phyloP scores from a whole-genome alignment of 2,113 vertebrate species.

The Anolis carolinensis region DNA sequence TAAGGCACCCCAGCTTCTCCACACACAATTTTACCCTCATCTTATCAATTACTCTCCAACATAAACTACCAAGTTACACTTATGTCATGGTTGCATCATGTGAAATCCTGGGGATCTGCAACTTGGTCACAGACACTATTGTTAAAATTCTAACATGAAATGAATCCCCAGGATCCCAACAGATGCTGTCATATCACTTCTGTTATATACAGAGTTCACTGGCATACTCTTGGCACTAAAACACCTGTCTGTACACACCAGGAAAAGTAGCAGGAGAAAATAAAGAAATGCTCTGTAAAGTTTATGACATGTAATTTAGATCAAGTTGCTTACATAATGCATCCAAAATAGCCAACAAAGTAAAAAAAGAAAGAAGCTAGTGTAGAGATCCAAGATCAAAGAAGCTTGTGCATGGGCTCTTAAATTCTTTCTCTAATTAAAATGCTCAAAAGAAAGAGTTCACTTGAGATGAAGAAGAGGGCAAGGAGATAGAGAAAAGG shows the following conservation, averaged over 20 bases:
- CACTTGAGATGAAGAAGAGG: conserved; percentile 32
- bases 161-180: too few relatives aligned
- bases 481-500: conserved; percentile 15
- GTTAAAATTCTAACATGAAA: too few relatives aligned
- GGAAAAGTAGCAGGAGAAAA: neutral
- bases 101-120: too few relatives aligned
- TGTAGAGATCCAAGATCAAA: conserved; percentile 39
- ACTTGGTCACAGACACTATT: too few relatives aligned
- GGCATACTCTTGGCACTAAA: neutral
- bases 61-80: neutral
- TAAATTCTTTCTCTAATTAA: conserved; percentile 30
- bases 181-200: neutral
- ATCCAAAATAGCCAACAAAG: conserved; percentile 7
- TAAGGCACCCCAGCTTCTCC: neutral
- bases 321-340: neutral
- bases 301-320: neutral
- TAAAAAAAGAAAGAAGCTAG: neutral
- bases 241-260: neutral
- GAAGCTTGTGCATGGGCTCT: conserved; percentile 19
- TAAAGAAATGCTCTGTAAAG: neutral
- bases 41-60: neutral
- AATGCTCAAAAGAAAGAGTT: conserved; percentile 22
- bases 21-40: too few relatives aligned
- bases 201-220: neutral
- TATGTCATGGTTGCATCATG: too few relatives aligned